Evolutionary conservation across 1,140 invertebrate genomes (phyloP), one percentile per base, ranked within the genome.

Genomic region (Asobara japonica): DNA sequence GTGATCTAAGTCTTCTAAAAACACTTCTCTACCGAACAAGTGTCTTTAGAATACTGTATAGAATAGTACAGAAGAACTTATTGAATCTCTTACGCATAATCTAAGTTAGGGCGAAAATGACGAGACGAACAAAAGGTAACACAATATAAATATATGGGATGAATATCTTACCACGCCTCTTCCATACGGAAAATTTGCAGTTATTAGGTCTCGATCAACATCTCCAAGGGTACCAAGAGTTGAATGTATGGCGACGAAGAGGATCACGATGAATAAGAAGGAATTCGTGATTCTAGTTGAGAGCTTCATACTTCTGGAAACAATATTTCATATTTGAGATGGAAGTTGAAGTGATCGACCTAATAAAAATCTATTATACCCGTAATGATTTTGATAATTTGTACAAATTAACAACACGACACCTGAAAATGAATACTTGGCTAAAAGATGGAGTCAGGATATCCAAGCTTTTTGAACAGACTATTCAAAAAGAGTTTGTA

Each of bases 131-230:
- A 31, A 65, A 11, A 25, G n/a, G 51, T 68, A 31, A 20, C 56
- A 29, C 27, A 11, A 60, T 60, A 60, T 45, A 20, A 72, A 18
- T 10, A 31, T 29, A n/a, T n/a, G n/a, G n/a, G n/a, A 33, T 60
- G 68, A 45, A 38, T 38, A 68, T 45, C 30, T 79, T 78, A 85
- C 84, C 78, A 79, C 13, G 68, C 76, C 68, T 74, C 76, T 78
- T 20, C 64, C 74, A 5, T 80, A 84, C 0, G 79, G 80, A 56
- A 77, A 74, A 67, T 77, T 80, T 3, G 80, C 20, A 0, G 76
- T 62, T 0, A 80, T 22, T 18, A 81, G 30, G 5, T 78, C 79
- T 3, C 73, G 75, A 10, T 82, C 76, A 27, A 45, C 31, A 20
- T 84, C 81, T 61, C 84, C 82, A n/a, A 80, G 71, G 6, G 69